Conservation (phyloP, 2,888 invertebrate genomes). For the Cataglyphis livida region DNA sequence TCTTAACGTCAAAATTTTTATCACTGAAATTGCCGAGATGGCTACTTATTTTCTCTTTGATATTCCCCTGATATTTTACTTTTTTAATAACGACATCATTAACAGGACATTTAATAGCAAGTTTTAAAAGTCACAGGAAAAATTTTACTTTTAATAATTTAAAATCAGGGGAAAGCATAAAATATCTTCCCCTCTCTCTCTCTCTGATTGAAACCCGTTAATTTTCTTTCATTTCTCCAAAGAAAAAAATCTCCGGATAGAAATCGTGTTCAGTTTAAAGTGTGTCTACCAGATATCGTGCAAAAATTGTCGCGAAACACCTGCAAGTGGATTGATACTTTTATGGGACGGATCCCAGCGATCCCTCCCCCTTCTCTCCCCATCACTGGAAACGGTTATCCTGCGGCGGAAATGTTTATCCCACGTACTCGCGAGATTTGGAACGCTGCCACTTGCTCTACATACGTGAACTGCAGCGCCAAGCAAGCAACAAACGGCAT, state of each 20-base stretch:
- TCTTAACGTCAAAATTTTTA: slow-evolving; percentile 5
- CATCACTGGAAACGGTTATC: slow-evolving; percentile 64
- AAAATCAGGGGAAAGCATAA: neutral
- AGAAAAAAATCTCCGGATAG: neutral
- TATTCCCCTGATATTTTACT: neutral
- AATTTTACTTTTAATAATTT: slow-evolving; percentile 6
- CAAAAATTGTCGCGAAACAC: slow-evolving; percentile 18
- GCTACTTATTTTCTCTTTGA: neutral
- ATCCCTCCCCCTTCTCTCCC: slow-evolving; percentile 41
- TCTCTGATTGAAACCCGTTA: neutral
- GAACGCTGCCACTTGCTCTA: slow-evolving; percentile 83
- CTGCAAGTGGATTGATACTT: slow-evolving; percentile 33
- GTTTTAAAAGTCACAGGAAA: neutral
- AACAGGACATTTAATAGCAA: neutral
- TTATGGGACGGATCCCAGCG: slow-evolving; percentile 56
- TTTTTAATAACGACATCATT: neutral
- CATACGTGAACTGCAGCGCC: slow-evolving; percentile 80
- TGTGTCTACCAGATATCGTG: slow-evolving; percentile 13
- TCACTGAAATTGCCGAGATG: neutral
- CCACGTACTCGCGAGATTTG: slow-evolving; percentile 80
- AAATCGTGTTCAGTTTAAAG: neutral
- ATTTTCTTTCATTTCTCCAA: slow-evolving; percentile 19
- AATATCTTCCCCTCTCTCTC: neutral
- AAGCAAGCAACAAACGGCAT: slow-evolving; percentile 68
- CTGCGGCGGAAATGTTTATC: slow-evolving; percentile 81